Evolutionary conservation across 2,888 invertebrate species (phyloP), one percentile per base, ranked within the genome.

Genomic region (Lasioglossum zephyrum): DNA sequence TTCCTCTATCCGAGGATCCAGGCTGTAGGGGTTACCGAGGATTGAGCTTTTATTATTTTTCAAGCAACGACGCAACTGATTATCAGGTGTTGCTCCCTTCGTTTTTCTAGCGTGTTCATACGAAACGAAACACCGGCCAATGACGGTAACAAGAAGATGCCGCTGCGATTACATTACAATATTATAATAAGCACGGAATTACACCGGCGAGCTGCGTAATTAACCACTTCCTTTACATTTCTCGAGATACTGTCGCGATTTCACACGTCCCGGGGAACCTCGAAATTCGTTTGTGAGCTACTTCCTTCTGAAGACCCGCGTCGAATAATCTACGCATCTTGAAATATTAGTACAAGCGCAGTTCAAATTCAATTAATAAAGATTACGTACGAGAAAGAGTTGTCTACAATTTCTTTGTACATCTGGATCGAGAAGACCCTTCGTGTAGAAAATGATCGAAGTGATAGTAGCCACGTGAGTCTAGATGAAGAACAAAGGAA

Each of bases 201-300:
- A 84, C 3, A 78, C 69, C 57, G 49, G 31, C 84, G 49, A 82
- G 73, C 41, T 36, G 84, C 84, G 57, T 75, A 83, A 84, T 84
- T 83, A 84, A 83, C 72, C 73, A 84, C 78, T 78, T 83, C 84
- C 84, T 83, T 26, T 47, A 26, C 13, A 72, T 74, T 83, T 83
- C 44, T 60, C 74, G 26, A 39, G 53, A 72, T 78, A 78, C 57
- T 31, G 63, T 70, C 60, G 36, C 26, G 78, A 73, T 79, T 36
- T 84, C 78, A 44, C 84, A 60, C 78, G 77, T 74, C 74, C 16
- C 47, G 60, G 60, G n/a, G 78, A 53, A 75, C 49, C 31, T 49
- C 70, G 72, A 75, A 78, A 72, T 83, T 75, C 70, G 13, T 47
- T 16, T 11, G 53, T 9, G n/a, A 53, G 49, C 53, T 53, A 69